Evolutionary conservation across 2,113 vertebrate species (phyloP).

Genomic region (Sterrhoptilus dennistouni): DNA sequence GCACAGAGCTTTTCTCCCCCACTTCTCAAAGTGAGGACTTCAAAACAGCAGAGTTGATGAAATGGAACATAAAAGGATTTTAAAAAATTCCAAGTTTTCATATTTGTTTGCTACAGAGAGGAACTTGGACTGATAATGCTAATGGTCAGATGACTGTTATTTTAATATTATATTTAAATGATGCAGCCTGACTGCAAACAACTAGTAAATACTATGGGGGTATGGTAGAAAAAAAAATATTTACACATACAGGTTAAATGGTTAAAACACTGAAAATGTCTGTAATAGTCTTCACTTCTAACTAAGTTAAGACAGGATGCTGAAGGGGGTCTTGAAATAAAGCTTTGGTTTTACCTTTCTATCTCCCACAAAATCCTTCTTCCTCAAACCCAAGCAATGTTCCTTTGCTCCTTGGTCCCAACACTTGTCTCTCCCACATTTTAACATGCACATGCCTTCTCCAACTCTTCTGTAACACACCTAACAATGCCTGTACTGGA

Average conservation of each 20-base stretch:
- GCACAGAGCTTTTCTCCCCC: not conserved
- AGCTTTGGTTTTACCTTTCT: constrained; percentile 47
- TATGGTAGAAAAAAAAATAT: not conserved
- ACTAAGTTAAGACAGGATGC: not conserved
- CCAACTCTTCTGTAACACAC: constrained; percentile 43
- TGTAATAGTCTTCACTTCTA: not conserved
- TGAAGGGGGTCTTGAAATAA: not conserved
- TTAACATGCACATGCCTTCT: constrained; percentile 62
- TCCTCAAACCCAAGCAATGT: not conserved
- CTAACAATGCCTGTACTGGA: not conserved
- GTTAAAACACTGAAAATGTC: not conserved
- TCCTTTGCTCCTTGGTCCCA: not conserved
- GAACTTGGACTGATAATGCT: not conserved
- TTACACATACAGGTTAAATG: not conserved
- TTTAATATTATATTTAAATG: not conserved
- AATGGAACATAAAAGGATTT: constrained; percentile 21
- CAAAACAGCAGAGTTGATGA: not conserved
- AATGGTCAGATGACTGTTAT: not conserved
- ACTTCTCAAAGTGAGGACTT: not conserved
- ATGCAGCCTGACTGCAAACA: not conserved
- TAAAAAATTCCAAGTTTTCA: not conserved
- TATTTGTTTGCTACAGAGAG: not conserved
- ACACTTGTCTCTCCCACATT: not conserved
- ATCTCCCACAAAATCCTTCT: not conserved
- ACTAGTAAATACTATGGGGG: not conserved